Evolutionary conservation across 2,797 vertebrate genomes (phyloP), one percentile per base, ranked within the genome.

Genomic region (Gallinago stenura): DNA sequence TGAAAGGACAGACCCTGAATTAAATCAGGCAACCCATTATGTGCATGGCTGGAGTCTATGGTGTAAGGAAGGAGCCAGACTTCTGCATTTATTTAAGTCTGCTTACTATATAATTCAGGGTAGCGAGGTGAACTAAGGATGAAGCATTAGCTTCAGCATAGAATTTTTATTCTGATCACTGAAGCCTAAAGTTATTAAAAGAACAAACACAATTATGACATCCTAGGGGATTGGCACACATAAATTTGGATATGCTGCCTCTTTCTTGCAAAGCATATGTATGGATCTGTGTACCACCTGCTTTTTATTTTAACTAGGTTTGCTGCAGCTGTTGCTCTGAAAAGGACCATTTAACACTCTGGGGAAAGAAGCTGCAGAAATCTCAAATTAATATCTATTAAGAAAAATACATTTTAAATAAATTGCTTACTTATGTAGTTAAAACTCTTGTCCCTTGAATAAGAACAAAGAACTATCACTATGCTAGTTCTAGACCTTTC

Each of bases 141-240:
- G 93, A 93, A 91, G 70, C 89, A 86, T 91, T 91, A 87, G 50
- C 81, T 95, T 96, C 68, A 68, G 86, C 83, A 39, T 61, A 43
- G 81, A 66, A 94, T 89, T 96, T 90, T 95, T 85, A 89, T 93
- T 95, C 91, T 85, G 78, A 85, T 93, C 90, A 83, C 88, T 93
- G 91, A 60, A 94, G 78, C 91, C 86, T 94, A 54, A 95, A 89
- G 86, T 94, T 97, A 95, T 96, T 95, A 93, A 94, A 97, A 94
- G 95, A 95, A 87, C 73, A 97, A 95, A 95, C 91, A 90, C 57
- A 94, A 69, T 95, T 91, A 89, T 79, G 82, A 90, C 88, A 93
- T 97, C 85, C 88, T 83, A 51, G 57, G 88, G 85, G 87, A 90
- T 45, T 90, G 93, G 77, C 94, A 91, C 37, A 64, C 66, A 31